phyloP scores from a whole-genome alignment of 2,113 vertebrate species.

The Bambusicola thoracicus region DNA sequence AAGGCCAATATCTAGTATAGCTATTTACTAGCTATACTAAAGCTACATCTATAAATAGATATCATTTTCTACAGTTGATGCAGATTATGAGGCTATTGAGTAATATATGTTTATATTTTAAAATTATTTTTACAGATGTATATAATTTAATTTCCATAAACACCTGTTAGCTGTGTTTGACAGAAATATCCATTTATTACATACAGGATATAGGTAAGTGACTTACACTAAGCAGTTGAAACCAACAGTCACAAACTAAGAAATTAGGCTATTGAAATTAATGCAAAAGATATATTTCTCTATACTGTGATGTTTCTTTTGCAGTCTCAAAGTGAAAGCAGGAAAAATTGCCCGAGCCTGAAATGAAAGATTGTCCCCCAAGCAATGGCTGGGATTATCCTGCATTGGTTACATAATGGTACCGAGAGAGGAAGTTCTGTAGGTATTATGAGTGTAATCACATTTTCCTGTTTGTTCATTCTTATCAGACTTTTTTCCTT shows the following conservation, averaged over 20 bases:
- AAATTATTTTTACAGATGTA: not conserved
- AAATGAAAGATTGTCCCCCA: not conserved
- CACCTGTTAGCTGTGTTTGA: not conserved
- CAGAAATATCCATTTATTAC: not conserved
- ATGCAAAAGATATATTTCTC: not conserved
- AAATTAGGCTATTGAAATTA: not conserved
- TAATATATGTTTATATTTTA: not conserved
- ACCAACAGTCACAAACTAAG: not conserved
- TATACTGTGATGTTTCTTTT: not conserved
- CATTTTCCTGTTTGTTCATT: constrained; percentile 40
- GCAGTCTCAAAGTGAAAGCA: not conserved
- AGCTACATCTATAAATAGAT: not conserved
- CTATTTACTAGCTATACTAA: not conserved
- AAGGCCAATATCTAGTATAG: not conserved
- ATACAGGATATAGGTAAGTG: not conserved
- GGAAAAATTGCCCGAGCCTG: not conserved
- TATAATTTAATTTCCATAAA: not conserved
- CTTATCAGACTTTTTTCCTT: not conserved
- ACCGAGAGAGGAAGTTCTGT: not conserved
- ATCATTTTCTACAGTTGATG: not conserved
- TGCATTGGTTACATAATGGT: not conserved
- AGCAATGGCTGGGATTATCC: fast-evolving
- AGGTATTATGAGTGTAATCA: not conserved
- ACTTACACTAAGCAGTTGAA: not conserved
- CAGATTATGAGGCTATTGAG: not conserved